Base-by-base conservation (phyloP, 92 coral and sea anemone species). In the Micromussa lordhowensis region DNA sequence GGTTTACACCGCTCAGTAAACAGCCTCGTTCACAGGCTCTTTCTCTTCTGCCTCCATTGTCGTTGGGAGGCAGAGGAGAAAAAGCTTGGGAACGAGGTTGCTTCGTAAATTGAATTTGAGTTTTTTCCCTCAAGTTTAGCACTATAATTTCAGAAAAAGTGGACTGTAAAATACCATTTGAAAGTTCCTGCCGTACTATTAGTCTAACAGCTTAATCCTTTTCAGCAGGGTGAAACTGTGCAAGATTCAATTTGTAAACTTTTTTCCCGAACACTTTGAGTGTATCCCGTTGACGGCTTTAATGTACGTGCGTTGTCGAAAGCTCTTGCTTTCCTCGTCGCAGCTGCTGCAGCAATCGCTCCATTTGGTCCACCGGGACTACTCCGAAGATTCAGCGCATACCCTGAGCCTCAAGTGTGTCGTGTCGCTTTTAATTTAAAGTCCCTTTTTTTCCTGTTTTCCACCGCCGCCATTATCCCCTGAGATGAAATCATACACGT, bases 391-490 rank as follows among this genome's bases (percentile, higher is more conserved):
- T n/a, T 38, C 48, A 3, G 26, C 21, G 21, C n/a, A n/a, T 15
- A 22, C 16, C 87, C 87, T 35, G 87, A 83, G 38, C 87, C 78
- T 32, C 14, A 4, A 58, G 70, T 79, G n/a, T n/a, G n/a, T n/a
- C n/a, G n/a, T n/a, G n/a, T n/a, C 54, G 22, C 34, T 54, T 1
- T 49, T 12, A 4, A 83, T 35, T 34, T 4, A 15, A 79, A 31
- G 79, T 24, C 79, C 79, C n/a, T n/a, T n/a, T 3, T 40, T 40
- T 40, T 40, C 48, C 5, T 40, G 48, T 32, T 54, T 72, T 8
- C 87, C 85, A 24, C 59, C 76, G 32, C 75, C 85, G 66, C 85
- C 87, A 22, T 72, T 83, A 54, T 68, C 86, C 4, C 86, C 86
- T 83, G 26, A 69, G 3, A 83, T 9, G 31, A 30, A 51, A 48